Evolutionary conservation across 2,113 vertebrate genomes (phyloP), one percentile per base, ranked within the genome.

Genomic region (Pao palembangensis): DNA sequence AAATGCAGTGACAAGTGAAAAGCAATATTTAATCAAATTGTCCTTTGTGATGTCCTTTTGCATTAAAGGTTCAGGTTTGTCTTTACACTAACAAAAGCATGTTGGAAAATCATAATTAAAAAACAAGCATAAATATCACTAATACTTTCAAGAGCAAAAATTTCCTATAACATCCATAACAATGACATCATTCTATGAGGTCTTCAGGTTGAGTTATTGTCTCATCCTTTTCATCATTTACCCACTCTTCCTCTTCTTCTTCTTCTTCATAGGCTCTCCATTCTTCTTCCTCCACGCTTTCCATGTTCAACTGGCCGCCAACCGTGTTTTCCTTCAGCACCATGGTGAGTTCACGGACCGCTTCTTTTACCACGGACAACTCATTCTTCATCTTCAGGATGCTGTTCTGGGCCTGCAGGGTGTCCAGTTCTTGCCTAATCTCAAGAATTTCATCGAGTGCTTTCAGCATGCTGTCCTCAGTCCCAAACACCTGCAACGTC

Each of bases 401-500:
- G 70, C 84, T 91, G 59, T 84, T 88, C 6, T 92, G 91, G 20
- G 89, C 85, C 64, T 92, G 89, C 4, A 94, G 73, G 3, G 79
- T 77, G 76, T 95, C 93, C 61, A 98, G 84, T 31, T 83, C 68
- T 73, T 90, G 92, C 21, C 91, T 85, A 69, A 95, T 81, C 0
- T 73, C 84, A 3, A 88, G 66, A 38, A 93, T 93, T 71, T 93
- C 91, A 23, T 87, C 90, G 1, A 92, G 64, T 0, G 89, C 88
- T 83, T 91, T 96, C 58, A 93, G 31, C 92, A 96, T 90, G 64
- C 84, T 90, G 57, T 93, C 92, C 85, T 99, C 96, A 2, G 93
- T 80, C 34, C 89, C 77, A 0, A 89, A 81, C 42, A 98, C 89
- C 88, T 94, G 93, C 4, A 89, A 17, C 0, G 90, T 91, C 70